These are phyloP conservation scores for Thera obeliscata DNA, from an alignment of 2,888 invertebrate species.

Conservation along the genomic window DNA sequence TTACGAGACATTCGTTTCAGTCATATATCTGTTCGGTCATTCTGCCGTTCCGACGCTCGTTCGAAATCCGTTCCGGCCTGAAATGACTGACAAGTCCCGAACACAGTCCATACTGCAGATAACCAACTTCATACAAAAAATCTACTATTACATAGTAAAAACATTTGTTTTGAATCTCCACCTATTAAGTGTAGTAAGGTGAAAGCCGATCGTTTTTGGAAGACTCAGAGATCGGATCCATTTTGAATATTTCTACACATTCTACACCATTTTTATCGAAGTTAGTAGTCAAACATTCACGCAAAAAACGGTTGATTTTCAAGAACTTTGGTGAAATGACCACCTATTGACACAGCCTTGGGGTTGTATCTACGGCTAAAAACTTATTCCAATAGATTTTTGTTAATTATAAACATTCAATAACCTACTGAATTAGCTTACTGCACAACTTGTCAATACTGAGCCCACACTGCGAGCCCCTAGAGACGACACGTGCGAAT, in stretches of 20 bases:
- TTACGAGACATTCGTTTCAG: slow-evolving; percentile 57
- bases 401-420: background rate
- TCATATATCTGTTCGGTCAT: slow-evolving; percentile 41
- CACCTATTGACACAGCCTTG: no score
- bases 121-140: background rate
- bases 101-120: slow-evolving; percentile 6
- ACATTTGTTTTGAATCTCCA: no score
- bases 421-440: background rate
- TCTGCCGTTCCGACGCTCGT: slow-evolving; percentile 26
- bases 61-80: slow-evolving; percentile 26
- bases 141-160: background rate
- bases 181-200: no score
- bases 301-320: no score
- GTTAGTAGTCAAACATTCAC: no score
- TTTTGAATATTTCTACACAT: no score
- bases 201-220: no score
- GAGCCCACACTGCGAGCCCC: slow-evolving; percentile 32
- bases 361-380: no score
- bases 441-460: slow-evolving; percentile 7
- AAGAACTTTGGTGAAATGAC: no score
- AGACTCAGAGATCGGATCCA: no score
- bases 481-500: slow-evolving; percentile 39
- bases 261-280: no score
- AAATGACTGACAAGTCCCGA: slow-evolving; percentile 22
- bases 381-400: no score